phyloP scores from a whole-genome alignment of 2,113 vertebrate species.

The Sminthopsis crassicaudata region DNA sequence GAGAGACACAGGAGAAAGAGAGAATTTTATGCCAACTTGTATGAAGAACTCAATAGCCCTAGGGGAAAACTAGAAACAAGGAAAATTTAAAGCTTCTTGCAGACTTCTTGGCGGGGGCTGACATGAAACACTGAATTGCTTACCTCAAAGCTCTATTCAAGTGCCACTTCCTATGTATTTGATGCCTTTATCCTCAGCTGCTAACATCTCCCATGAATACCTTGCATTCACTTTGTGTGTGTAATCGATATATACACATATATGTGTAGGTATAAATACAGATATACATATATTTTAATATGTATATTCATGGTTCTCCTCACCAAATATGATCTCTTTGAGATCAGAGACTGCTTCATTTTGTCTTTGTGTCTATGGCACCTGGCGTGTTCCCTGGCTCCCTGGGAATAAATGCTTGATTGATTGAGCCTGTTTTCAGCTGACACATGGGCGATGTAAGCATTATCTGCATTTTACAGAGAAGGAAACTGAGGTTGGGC shows the following conservation, averaged over 20 bases:
- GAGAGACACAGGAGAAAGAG: too few species aligned
- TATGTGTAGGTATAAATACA: not conserved
- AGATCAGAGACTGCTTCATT: too few species aligned
- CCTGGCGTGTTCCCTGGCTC: too few species aligned
- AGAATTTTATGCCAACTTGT: not conserved
- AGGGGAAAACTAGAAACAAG: not conserved
- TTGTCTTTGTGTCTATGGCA: too few species aligned
- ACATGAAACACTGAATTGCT: not conserved
- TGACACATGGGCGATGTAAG: not conserved
- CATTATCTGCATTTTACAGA: not conserved
- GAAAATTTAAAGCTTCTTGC: not conserved
- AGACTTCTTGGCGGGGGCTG: not conserved
- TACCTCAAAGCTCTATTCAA: not conserved
- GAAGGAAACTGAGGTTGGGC: not conserved
- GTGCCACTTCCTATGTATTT: not conserved
- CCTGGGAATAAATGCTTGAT: not conserved
- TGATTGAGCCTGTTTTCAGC: not conserved
- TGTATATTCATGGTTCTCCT: too few species aligned
- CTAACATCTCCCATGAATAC: not conserved
- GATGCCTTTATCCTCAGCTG: not conserved
- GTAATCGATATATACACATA: not conserved
- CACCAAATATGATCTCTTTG: too few species aligned
- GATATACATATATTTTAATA: too few species aligned
- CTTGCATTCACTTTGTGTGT: not conserved
- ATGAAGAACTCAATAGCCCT: not conserved